Percentiles rank a stretch among this genome's conserved stretches.
Evolutionary conservation across 1,140 invertebrate species (phyloP).

Genomic region (Augochlora pura): DNA sequence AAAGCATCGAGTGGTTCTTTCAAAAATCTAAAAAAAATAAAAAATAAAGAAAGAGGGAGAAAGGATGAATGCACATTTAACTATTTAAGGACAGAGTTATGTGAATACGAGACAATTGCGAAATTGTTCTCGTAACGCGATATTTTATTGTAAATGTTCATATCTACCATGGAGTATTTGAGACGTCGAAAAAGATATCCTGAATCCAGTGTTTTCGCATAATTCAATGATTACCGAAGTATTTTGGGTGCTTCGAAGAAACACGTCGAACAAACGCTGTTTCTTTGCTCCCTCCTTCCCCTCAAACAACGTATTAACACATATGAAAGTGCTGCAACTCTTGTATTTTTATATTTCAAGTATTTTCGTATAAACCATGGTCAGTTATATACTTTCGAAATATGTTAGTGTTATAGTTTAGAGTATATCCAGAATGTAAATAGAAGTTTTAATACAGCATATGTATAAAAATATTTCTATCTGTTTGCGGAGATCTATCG

Average conservation of each 20-base stretch:
- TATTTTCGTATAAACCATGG: conserved; percentile 60
- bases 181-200: conserved; percentile 3
- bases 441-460: conserved; percentile 14
- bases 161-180: conserved; percentile 23
- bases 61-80: conserved; percentile 17
- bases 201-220: conserved; percentile 29
- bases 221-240: conserved; percentile 35
- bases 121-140: conserved; percentile 40
- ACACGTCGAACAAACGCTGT: conserved; percentile 24
- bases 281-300: neutral
- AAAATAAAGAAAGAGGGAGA: too few relatives aligned
- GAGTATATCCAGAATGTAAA: conserved; percentile 25
- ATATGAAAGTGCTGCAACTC: conserved; percentile 43
- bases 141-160: conserved; percentile 36
- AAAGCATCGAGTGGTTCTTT: conserved; percentile 21
- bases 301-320: conserved; percentile 8
- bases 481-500: neutral
- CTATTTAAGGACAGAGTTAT: conserved; percentile 22
- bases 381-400: conserved; percentile 33
- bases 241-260: conserved; percentile 15
- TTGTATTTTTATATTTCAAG: conserved; percentile 55
- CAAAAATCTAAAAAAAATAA: too few relatives aligned
- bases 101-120: conserved; percentile 16
- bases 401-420: conserved; percentile 31
- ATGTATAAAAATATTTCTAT: conserved; percentile 17